Conservation (phyloP, 2,797 vertebrate genomes). For the Ciconia nigra region DNA sequence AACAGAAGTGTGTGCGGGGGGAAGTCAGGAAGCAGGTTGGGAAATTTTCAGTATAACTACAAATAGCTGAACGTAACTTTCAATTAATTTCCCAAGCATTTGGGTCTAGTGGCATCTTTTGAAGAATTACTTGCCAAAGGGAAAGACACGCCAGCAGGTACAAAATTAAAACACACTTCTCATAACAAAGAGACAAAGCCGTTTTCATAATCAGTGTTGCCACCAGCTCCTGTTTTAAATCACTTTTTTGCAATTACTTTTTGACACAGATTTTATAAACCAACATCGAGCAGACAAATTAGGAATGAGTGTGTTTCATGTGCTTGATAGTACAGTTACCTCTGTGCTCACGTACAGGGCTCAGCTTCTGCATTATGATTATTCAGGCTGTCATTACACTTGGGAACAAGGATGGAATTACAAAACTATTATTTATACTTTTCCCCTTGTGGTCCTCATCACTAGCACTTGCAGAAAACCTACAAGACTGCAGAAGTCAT, state of each 20-base stretch:
- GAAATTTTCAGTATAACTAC: background rate
- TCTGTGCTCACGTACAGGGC: background rate
- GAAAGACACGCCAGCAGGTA: background rate
- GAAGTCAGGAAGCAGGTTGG: background rate
- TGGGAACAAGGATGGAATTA: background rate
- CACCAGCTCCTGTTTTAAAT: background rate
- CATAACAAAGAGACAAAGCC: background rate
- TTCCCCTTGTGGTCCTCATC: background rate
- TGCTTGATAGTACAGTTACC: background rate
- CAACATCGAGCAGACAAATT: background rate
- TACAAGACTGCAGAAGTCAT: fast-evolving
- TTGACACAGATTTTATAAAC: background rate
- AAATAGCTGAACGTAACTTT: background rate
- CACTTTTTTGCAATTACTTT: background rate
- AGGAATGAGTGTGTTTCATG: fast-evolving
- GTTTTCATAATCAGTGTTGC: background rate
- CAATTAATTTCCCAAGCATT: background rate
- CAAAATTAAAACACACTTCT: background rate
- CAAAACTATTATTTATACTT: background rate
- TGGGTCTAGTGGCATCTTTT: background rate
- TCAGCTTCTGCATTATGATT: fast-evolving
- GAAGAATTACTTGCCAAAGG: background rate
- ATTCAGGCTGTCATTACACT: background rate
- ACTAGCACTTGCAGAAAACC: background rate
- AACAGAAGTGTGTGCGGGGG: background rate